Evolutionary conservation across 2,888 invertebrate genomes (phyloP).

Genomic region (Drosophila nr. perissopoda): DNA sequence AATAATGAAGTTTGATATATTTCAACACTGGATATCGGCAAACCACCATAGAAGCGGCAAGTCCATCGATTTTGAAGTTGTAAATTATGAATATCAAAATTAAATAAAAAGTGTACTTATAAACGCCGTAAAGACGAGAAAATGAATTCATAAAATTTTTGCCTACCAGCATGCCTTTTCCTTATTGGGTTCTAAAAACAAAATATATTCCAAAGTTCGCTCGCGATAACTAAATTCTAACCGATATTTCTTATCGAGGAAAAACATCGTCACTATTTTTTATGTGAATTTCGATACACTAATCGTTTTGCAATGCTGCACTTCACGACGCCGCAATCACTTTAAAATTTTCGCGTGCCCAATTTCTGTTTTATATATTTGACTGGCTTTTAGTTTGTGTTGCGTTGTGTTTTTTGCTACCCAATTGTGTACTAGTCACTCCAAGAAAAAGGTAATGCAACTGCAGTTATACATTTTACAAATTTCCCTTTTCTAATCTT

Average conservation of each 20-base stretch:
- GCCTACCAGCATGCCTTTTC: no score
- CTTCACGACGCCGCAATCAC: neutral
- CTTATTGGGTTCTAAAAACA: no score
- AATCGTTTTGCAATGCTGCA: constrained; percentile 1
- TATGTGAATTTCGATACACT: neutral
- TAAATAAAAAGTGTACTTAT: neutral
- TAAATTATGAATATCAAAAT: neutral
- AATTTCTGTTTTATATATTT: neutral
- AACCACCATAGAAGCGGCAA: no score
- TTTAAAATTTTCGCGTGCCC: neutral
- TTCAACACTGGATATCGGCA: no score
- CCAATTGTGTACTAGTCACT: neutral
- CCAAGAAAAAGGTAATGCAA: neutral
- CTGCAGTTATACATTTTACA: neutral
- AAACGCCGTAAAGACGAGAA: no score
- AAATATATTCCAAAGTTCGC: no score
- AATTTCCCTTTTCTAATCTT: neutral
- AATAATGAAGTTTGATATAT: no score
- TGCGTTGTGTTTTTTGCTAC: neutral
- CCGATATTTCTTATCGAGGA: neutral
- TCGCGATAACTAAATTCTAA: neutral
- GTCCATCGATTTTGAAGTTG: no score
- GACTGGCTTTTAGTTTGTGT: neutral
- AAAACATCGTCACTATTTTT: neutral
- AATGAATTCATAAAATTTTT: no score